phyloP scores from a whole-genome alignment of 2,888 invertebrate species.

The Folsomia candida region DNA sequence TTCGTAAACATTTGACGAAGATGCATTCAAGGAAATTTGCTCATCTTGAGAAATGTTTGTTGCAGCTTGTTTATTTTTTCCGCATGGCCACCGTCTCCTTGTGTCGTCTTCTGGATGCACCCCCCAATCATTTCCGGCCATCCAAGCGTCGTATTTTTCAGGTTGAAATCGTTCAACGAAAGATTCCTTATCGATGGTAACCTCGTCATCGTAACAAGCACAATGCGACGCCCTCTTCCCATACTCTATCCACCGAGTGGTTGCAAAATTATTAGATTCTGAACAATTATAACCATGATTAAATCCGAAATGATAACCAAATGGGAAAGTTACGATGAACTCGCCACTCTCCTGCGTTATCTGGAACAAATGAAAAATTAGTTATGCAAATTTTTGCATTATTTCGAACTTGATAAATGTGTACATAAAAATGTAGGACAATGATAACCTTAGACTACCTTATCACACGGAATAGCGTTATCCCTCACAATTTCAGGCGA shows the following conservation, averaged over 20 bases:
- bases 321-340: slow-evolving; percentile 99
- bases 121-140: slow-evolving; percentile 82
- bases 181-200: slow-evolving; percentile 89
- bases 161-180: slow-evolving; percentile 80
- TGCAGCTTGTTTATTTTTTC: too few relatives aligned
- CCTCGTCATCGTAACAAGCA: slow-evolving; percentile 62
- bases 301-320: slow-evolving; percentile 97
- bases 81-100: slow-evolving; percentile 29
- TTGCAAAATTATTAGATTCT: slow-evolving; percentile 98
- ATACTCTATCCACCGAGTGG: slow-evolving; percentile 96
- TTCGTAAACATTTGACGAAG: too few relatives aligned
- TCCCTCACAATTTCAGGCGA: slow-evolving; percentile 89
- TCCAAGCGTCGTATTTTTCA: slow-evolving; percentile 79
- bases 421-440: too few relatives aligned
- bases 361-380: slow-evolving; percentile 54
- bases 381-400: neutral
- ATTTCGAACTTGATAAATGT: too few relatives aligned
- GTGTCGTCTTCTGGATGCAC: slow-evolving; percentile 67
- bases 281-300: slow-evolving; percentile 99
- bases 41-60: too few relatives aligned
- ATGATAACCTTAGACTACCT: slow-evolving; percentile 62
- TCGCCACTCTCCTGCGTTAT: slow-evolving; percentile 94
- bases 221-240: slow-evolving; percentile 88
- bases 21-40: too few relatives aligned
- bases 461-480: slow-evolving; percentile 92